A percentile compares a stretch with the other conserved stretches of the same genome.
Conservation (phyloP, 2,113 vertebrate genomes). For the Bettongia penicillata region DNA sequence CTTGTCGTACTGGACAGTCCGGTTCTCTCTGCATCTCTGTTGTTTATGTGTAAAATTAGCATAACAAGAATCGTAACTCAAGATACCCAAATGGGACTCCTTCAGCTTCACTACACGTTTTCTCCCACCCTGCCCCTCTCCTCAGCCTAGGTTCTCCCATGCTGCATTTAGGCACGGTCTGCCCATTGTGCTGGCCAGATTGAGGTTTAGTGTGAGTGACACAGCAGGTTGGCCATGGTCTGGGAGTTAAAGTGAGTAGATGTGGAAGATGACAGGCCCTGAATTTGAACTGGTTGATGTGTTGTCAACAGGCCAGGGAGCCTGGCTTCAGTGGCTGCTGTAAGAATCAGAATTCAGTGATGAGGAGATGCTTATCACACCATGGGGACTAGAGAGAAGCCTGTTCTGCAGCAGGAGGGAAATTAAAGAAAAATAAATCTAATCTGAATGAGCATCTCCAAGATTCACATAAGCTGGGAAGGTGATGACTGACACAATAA, state of each 20-base stretch:
- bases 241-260: neutral
- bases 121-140: neutral
- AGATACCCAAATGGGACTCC: neutral
- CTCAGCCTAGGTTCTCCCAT: neutral
- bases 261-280: neutral
- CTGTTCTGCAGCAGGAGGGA: neutral
- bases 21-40: neutral
- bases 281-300: neutral
- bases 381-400: neutral
- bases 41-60: neutral
- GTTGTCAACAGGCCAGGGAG: neutral
- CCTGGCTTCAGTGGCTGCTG: neutral
- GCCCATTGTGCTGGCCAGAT: neutral
- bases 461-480: neutral
- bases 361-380: neutral
- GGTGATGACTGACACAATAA: neutral
- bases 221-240: neutral
- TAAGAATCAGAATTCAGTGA: neutral
- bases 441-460: neutral
- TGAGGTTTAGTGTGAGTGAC: neutral
- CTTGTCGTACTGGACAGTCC: neutral
- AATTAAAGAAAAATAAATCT: neutral
- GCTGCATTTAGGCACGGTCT: neutral
- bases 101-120: neutral
- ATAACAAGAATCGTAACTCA: neutral